These are phyloP conservation scores for Prolemur simus DNA, from an alignment of 2,113 vertebrate genomes.

Conservation along the genomic window DNA sequence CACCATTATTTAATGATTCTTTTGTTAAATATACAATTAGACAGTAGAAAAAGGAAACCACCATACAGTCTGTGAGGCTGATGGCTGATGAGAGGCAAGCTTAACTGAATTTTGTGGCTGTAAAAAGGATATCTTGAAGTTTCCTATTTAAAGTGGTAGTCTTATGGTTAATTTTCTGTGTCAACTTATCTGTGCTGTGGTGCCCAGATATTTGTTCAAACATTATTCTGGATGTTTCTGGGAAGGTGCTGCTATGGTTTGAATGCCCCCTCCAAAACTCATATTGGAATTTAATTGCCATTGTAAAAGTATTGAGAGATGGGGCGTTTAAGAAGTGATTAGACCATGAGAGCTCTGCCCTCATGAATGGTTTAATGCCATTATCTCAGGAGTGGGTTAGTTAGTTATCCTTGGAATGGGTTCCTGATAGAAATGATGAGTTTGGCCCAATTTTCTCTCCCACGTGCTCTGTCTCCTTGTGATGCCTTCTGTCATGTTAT, in stretches of 20 bases:
- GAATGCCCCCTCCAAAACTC: background rate
- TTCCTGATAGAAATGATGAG: background rate
- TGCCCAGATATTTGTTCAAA: background rate
- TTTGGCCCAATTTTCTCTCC: background rate
- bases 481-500: background rate
- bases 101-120: background rate
- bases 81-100: background rate
- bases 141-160: background rate
- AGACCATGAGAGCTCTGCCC: background rate
- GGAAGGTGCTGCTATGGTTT: background rate
- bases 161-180: background rate
- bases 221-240: background rate
- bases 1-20: background rate
- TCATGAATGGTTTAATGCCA: background rate
- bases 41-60: background rate
- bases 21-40: background rate
- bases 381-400: background rate
- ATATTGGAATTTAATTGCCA: background rate
- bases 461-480: background rate
- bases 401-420: background rate
- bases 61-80: background rate
- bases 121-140: background rate
- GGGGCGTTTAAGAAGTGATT: background rate
- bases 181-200: background rate
- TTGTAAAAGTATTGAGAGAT: background rate